Evolutionary conservation across 2,113 vertebrate genomes (phyloP), one percentile per base, ranked within the genome.

Genomic region (Centropus unirufus): DNA sequence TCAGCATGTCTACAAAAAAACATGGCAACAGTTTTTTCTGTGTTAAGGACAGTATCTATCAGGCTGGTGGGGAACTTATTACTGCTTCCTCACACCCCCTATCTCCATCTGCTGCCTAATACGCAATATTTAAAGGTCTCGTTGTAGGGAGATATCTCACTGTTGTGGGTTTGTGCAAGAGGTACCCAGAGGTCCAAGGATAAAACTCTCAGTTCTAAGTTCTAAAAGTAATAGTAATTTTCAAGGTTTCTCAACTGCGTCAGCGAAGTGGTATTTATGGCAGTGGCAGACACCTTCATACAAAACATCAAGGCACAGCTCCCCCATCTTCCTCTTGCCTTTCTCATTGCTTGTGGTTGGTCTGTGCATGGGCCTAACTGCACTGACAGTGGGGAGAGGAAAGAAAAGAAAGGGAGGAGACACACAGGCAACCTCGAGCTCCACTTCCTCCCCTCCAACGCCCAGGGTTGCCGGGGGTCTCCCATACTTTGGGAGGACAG

Each of bases 41-140:
- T 77, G 70, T 59, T 96, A 80, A 74, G 72, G 87, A 85, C 36
- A 74, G 51, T 2, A 8, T 69, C 81, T 87, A 20, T 64, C 77
- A 79, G 32, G 32, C 16, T 74, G 67, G 13, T 73, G 39, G 46
- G 64, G 75, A 87, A 84, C 47, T 69, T 79, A 70, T 91, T 66
- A 5, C 72, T 89, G 78, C 59, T 74, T 93, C 63, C 78, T 87
- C 67, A 58, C 18, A 54, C 67, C 76, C 67, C 32, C 27, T n/a
- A 6, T 80, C 67, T 93, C 94, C 90, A 88, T 86, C 82, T 94
- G 78, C 83, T 88, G 74, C 42, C 36, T 92, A 87, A 83, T 58
- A 70, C 1, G 2, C 52, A 85, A 19, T 54, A 79, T 73, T 96
- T 85, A 88, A 78, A 93, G 79, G 57, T 87, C 63, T 39, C 49